Base-by-base conservation (phyloP, 2,113 vertebrate genomes). In the Apus apus region DNA sequence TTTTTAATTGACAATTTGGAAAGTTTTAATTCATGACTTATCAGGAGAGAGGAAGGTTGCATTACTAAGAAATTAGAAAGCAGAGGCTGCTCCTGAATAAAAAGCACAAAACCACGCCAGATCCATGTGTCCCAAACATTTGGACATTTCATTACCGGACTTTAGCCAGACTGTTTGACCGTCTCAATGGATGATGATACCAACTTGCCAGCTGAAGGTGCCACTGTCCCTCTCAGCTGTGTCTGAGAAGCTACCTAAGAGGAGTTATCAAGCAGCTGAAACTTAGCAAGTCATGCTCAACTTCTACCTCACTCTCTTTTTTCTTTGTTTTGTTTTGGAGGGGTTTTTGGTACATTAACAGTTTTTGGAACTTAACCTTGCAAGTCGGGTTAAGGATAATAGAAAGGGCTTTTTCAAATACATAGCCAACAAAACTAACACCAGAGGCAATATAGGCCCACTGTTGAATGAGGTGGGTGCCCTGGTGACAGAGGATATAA, bases 11-110 rank as follows among this genome's bases (percentile, higher is more conserved):
- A 85, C 82, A 87, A 73, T 79, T 75, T 62, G 58, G 77, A 76
- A 62, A 65, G 74, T 87, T 91, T 85, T 89, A 95, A 94, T 81
- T 79, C 34, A 73, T 48, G 72, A 62, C 68, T 86, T 95, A 58
- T 13, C 58, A 85, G 77, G n/a, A 81, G 26, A 84, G 27, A 89
- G 50, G 71, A 87, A 82, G 71, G 36, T 76, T 87, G 74, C 36
- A 70, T 13, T 53, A 57, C 54, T 53, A 78, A 85, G 34, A 70
- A 67, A 78, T 45, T 53, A 89, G 83, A 95, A 95, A 92, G 83
- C 67, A 90, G 46, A 92, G 50, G 56, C 53, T 78, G 57, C 68
- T 94, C 27, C 66, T 91, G 70, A 89, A 90, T 38, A 82, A 40
- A 85, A 92, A 94, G 54, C 58, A 91, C 62, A 89, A 89, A 90